Evolutionary conservation across 1,140 invertebrate species (phyloP).

Genomic region (Chionoecetes opilio): DNA sequence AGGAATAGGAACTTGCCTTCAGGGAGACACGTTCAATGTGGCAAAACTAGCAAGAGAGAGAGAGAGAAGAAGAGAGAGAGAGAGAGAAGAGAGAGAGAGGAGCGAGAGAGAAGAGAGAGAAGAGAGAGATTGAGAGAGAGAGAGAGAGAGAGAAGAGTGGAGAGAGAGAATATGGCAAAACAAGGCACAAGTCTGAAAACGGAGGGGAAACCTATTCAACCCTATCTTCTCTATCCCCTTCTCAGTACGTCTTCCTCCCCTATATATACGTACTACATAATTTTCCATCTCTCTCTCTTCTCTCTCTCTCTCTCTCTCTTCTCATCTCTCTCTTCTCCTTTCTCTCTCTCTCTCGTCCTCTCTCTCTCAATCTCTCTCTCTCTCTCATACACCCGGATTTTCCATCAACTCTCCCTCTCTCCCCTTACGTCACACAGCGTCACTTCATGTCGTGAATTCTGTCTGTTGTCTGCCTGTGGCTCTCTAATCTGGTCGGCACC

Average conservation of each 20-base stretch:
- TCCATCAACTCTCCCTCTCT: background rate
- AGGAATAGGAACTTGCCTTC: background rate
- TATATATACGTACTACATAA: too few species aligned
- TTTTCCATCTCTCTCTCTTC: background rate
- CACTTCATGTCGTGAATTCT: too few species aligned
- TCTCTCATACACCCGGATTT: background rate
- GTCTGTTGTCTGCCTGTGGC: too few species aligned
- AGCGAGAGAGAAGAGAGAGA: constrained; percentile 52
- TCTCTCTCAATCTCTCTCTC: background rate
- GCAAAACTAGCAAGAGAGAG: background rate
- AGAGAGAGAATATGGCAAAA: background rate
- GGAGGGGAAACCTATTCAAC: background rate
- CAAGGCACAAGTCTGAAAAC: background rate
- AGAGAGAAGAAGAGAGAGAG: constrained; percentile 49
- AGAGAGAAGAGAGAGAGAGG: constrained; percentile 57
- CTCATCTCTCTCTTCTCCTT: too few species aligned
- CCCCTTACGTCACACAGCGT: background rate
- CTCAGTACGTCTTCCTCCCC: background rate
- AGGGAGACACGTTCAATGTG: background rate
- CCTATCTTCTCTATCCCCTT: background rate
- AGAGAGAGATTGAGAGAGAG: constrained; percentile 39
- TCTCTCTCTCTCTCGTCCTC: background rate
- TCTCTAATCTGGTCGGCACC: background rate
- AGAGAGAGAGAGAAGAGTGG: constrained; percentile 32
- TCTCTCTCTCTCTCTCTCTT: constrained; percentile 16